Evolutionary conservation across 1,140 invertebrate genomes (phyloP), one percentile per base, ranked within the genome.

Genomic region (Drosophila nannoptera): DNA sequence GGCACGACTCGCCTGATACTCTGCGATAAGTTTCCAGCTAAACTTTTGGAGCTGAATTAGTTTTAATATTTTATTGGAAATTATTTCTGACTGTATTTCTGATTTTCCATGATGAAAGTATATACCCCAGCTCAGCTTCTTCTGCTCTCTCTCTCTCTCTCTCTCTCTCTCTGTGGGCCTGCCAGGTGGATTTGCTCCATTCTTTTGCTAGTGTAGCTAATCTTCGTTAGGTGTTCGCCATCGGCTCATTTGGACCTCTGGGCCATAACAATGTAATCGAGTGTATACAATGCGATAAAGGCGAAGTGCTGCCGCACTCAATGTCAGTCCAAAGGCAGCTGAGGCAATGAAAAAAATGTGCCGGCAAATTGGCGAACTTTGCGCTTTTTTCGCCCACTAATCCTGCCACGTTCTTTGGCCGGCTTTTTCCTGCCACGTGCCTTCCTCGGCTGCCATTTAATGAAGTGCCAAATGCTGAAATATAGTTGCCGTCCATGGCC

Each of bases 201-300:
- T 55, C 45, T 7, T 22, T 14, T 61, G 42, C 8, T 11, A 9
- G 38, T 31, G 4, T 43, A 12, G 9, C 53, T 2, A 22, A 43
- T 43, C 40, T 55, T 32, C 22, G 48, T 35, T 49, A 59, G 54
- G 38, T 65, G 36, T 16, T 56, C 43, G 29, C 45, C 46, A 42
- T 50, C 43, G 46, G 46, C 64, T 63, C 66, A 69, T 69, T 63
- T 55, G 36, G 66, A 55, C 66, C 66, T 69, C 66, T 73, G 62
- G 36, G 55, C 61, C 65, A 71, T 81, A 74, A 82, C 78, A 82
- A 82, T 73, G 78, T 83, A 83, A 82, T 82, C 78, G 78, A 83
- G 78, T 83, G 78, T 75, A 71, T 68, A 66, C 63, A 75, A 70
- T 63, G 71, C 49, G 78, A 82, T 82, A 82, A 82, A 75, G 48